phyloP scores from a whole-genome alignment of 1,140 invertebrate genomes.

The Sycophaga agraensis region DNA sequence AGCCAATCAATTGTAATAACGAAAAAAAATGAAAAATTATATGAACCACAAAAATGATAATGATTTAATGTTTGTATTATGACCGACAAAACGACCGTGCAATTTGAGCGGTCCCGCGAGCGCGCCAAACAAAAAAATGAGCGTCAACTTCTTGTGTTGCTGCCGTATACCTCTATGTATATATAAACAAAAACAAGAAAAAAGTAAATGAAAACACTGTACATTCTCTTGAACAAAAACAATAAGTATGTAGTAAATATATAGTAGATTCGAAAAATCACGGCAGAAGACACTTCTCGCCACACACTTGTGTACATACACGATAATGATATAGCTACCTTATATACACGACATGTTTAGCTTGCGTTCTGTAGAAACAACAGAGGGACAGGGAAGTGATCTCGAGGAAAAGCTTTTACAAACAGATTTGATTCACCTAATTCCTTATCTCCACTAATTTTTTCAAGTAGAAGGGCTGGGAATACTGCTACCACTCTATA shows the following conservation, averaged over 20 bases:
- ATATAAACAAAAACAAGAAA: slow-evolving; percentile 17
- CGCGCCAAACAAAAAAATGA: slow-evolving; percentile 87
- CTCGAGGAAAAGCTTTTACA: background rate
- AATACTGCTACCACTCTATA: no score
- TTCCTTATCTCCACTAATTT: slow-evolving; percentile 1
- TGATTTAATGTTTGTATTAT: slow-evolving; percentile 29
- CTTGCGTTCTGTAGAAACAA: slow-evolving; percentile 25
- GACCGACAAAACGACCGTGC: background rate
- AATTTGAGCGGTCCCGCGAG: slow-evolving; percentile 33
- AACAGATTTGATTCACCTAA: background rate
- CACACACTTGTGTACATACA: slow-evolving; percentile 28
- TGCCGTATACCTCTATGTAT: slow-evolving; percentile 39
- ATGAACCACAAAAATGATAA: slow-evolving; percentile 10
- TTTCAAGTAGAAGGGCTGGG: background rate
- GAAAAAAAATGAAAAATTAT: slow-evolving; percentile 14
- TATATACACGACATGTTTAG: slow-evolving; percentile 27
- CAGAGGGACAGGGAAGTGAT: no score
- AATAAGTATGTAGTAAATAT: no score
- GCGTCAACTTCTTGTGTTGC: slow-evolving; percentile 87
- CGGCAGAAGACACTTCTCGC: slow-evolving; percentile 32
- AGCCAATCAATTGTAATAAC: slow-evolving; percentile 21
- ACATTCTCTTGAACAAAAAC: no score
- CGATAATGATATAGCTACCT: slow-evolving; percentile 17
- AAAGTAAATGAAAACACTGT: slow-evolving; percentile 28
- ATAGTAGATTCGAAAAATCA: slow-evolving; percentile 26